Base-by-base conservation (phyloP, 2,113 vertebrate species). In the Centropristis striata region DNA sequence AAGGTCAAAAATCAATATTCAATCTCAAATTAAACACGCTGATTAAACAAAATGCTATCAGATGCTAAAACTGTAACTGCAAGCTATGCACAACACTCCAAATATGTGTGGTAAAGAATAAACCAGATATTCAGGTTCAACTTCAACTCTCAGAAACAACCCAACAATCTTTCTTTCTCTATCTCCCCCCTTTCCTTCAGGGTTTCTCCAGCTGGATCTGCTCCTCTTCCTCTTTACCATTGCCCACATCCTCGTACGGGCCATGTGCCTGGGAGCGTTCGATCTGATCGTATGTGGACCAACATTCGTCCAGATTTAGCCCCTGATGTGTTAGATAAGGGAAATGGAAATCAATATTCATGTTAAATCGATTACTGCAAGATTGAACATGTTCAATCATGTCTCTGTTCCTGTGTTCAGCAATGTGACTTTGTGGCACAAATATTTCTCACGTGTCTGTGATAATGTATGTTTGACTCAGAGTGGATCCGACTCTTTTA, bases 201-300 rank as follows among this genome's bases (percentile, higher is more conserved):
- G 95, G 94, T 68, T 95, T 95, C 83, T 95, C 94, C 65, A 96
- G 80, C 70, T 93, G 91, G 68, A 90, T 90, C 16, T 91, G 92
- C 2, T 93, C 92, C 36, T 71, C 88, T 10, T 83, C 81, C 21
- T 82, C 81, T 9, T 36, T 21, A 28, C 64, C 8, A 44, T 47
- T 92, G 44, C 76, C 78, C 71, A 96, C 93, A 65, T 96, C 95
- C 75, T 96, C 80, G 80, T 96, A 96, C 0, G 70, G 87, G n/a
- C 84, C 86, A 2, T 81, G 73, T 15, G 15, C 51, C 46, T 71
- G 77, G 53, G 90, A 84, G 20, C 88, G 90, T 20, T 94, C 91
- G 15, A 95, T 94, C 80, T 94, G 92, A 79, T 95, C 93, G 50
- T 96, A 96, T 21, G 89, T 72, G 27, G 91, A 18, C 41, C 76